Base-by-base conservation (phyloP, 2,797 vertebrate genomes). In the Vipera latastei region DNA sequence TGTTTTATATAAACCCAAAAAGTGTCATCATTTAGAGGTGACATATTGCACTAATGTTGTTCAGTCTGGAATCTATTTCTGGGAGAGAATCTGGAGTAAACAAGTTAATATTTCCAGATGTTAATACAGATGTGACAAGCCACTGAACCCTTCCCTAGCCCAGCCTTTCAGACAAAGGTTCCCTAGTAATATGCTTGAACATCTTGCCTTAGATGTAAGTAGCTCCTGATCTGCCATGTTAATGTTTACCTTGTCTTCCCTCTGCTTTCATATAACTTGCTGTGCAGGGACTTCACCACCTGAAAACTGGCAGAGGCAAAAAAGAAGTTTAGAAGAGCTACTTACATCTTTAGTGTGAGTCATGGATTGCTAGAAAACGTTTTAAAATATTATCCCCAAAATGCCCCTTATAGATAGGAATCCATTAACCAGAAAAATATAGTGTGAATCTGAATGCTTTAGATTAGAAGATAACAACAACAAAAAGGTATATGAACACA, bases 261-360 rank as follows among this genome's bases (percentile, higher is more conserved):
- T 93, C 98, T 95, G 97, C 98, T 98, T 97, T 99, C 97, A 1
- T 98, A 97, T 93, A 99, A 97, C 96, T 98, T 98, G 95, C 98
- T 98, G 63, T 98, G 98, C 92, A 99, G 97, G 95, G 96, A 97
- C 96, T 98, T 98, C 94, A 99, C 98, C 95, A 98, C 98, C 96
- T 98, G 98, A 97, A 99, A 99, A 98, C 98, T 98, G 94, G 3
- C 55, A 61, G 22, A 93, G 25, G 56, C 4, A 63, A 85, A 16
- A 73, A 61, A 53, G 32, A 86, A 26, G 56, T 78, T 60, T 61
- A 63, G 13, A 86, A 26, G n/a, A 89, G 6, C 51, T 56, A 22
- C 60, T 53, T 44, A 3, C 6, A 14, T 63, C 8, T n/a, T 44
- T 14, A 51, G 0, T 1, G 3, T 44, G 44, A 53, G 32, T 57